Evolutionary conservation across 2,888 invertebrate genomes (phyloP), one percentile per base, ranked within the genome.

Genomic region (Ectemnius cavifrons): DNA sequence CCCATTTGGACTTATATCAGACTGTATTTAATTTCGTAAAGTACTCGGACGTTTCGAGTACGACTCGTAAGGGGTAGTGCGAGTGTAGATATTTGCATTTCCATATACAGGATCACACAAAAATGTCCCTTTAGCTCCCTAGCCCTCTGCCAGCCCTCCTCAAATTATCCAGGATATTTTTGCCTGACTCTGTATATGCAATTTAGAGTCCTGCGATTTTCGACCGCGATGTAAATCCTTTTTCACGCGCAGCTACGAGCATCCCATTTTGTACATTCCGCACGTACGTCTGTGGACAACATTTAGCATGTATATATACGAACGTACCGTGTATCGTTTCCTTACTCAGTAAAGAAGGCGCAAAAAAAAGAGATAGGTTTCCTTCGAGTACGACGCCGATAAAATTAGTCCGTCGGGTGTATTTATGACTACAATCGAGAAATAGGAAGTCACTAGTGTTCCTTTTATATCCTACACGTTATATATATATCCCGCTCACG

Each of bases 21-120:
- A 77, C 71, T 73, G 67, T 75, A 73, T 80, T 78, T 78, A 71
- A 78, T 82, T 76, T 70, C 27, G 73, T 69, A 62, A 78, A 75
- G 27, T 63, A 27, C 59, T 68, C 63, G 60, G 69, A 68, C 70
- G 70, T 75, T 63, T 73, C 67, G 65, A 59, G 46, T 65, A 69
- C 58, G 66, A 79, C 69, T 63, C 57, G 70, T 74, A 59, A 70
- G 61, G 69, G 37, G 67, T 69, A 71, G 57, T 67, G 46, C 46
- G 63, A 65, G 63, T 67, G 61, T 52, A 75, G 60, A 52, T 52
- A 16, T 52, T 67, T 46, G 58, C 52, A 66, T 27, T 65, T 57
- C 18, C 73, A 16, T 70, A 58, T 46, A 71, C 45, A 56, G 46
- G 57, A 18, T 59, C 70, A 67, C 58, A 14, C 66, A 67, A 52